A percentile compares a stretch with the other conserved stretches of the same genome.
Conservation (phyloP, 2,888 invertebrate species). For the Arge pagana region DNA sequence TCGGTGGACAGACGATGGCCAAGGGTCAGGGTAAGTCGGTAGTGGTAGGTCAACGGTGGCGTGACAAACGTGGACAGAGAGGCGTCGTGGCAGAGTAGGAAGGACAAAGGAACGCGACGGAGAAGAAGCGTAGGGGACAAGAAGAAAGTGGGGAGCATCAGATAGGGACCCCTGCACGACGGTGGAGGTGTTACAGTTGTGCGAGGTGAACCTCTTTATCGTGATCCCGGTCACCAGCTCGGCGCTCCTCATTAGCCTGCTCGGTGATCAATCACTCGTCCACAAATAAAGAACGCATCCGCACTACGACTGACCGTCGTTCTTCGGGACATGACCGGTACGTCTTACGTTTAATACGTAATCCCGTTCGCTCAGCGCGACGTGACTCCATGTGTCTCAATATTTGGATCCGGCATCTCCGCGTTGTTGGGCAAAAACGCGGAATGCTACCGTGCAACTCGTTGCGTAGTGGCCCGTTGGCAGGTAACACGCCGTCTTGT, state of each 20-base stretch:
- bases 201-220: conserved; percentile 54
- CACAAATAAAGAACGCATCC: conserved; percentile 47
- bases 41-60: too few species aligned
- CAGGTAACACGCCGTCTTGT: too few species aligned
- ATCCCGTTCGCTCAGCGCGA: background rate
- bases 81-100: background rate
- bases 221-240: conserved; percentile 56
- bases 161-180: conserved; percentile 22
- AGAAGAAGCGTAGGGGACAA: background rate
- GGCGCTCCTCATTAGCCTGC: conserved; percentile 56
- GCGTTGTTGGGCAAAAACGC: too few species aligned
- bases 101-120: background rate
- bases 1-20: too few species aligned
- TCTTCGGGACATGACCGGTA: background rate
- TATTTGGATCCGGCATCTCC: conserved; percentile 13
- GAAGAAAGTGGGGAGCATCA: conserved; percentile 13
- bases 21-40: too few species aligned
- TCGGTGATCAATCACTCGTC: conserved; percentile 58
- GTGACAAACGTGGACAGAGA: too few species aligned
- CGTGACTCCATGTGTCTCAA: conserved; percentile 7
- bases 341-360: background rate
- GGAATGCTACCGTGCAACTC: too few species aligned
- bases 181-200: conserved; percentile 40
- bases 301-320: conserved; percentile 3
- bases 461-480: too few species aligned